Percentiles rank a stretch among this genome's conserved stretches.
Evolutionary conservation across 2,888 invertebrate genomes (phyloP).

Genomic region (Hecatera dysodea): DNA sequence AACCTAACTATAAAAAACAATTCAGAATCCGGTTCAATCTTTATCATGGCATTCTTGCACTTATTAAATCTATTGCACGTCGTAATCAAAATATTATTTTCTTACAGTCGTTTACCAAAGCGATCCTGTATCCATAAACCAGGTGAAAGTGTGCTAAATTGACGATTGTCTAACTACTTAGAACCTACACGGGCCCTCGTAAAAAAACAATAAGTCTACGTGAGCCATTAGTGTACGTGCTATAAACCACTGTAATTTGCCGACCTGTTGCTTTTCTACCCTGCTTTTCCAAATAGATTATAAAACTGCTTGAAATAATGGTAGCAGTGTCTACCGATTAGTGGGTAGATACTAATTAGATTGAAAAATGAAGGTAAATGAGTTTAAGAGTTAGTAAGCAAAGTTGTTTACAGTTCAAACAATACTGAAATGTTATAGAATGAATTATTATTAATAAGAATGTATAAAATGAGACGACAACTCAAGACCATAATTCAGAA

Average conservation of each 20-base stretch:
- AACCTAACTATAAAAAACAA: too few relatives aligned
- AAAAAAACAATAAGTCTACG: slow-evolving; percentile 55
- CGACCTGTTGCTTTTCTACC: slow-evolving; percentile 59
- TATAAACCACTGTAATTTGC: slow-evolving; percentile 55
- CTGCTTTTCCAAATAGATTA: slow-evolving; percentile 31
- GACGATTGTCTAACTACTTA: slow-evolving; percentile 29
- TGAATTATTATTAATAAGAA: not conserved
- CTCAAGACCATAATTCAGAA: not conserved
- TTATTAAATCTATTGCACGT: not conserved
- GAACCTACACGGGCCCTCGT: slow-evolving; percentile 40
- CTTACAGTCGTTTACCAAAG: not conserved
- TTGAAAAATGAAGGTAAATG: not conserved
- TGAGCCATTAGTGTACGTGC: slow-evolving; percentile 48
- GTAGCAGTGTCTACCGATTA: slow-evolving; percentile 30
- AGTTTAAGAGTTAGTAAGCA: not conserved
- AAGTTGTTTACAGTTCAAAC: not conserved
- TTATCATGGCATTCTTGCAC: not conserved
- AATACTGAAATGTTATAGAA: not conserved
- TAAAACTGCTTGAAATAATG: slow-evolving; percentile 20
- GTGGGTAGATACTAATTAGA: slow-evolving; percentile 5
- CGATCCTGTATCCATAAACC: slow-evolving; percentile 6
- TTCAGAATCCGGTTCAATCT: too few relatives aligned
- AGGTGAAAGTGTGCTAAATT: slow-evolving; percentile 8
- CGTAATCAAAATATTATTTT: not conserved
- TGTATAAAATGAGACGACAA: not conserved